These are phyloP conservation scores for Pempheris klunzingeri DNA, from an alignment of 2,797 vertebrate species.

Conservation along the genomic window DNA sequence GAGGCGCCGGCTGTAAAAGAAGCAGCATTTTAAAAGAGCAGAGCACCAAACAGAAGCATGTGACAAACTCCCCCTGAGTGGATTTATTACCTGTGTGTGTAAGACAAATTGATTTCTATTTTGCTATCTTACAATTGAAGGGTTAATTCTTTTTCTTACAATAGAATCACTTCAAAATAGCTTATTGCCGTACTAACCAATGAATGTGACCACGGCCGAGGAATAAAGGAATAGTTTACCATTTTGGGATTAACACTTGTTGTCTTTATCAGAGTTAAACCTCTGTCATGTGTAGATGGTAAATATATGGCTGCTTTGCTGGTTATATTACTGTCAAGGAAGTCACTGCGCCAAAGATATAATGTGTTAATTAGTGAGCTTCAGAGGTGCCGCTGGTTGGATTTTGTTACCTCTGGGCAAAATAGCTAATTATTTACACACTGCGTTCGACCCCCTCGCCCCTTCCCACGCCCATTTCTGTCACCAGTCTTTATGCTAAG, in stretches of 20 bases:
- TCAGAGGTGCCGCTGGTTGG: not conserved
- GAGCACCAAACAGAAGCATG: slow-evolving; percentile 73
- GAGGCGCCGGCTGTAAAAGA: slow-evolving; percentile 49
- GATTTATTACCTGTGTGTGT: too few species aligned
- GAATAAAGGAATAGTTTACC: not conserved
- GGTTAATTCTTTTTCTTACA: too few species aligned
- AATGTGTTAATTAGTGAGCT: not conserved
- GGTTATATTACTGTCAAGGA: too few species aligned
- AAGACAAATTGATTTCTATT: too few species aligned
- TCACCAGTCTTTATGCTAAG: not conserved
- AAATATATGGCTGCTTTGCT: too few species aligned
- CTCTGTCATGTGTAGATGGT: too few species aligned
- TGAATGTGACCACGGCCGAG: not conserved
- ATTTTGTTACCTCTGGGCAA: not conserved
- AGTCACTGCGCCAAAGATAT: not conserved
- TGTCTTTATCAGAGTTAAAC: too few species aligned
- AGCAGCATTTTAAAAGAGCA: slow-evolving; percentile 49
- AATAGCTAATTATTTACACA: too few species aligned
- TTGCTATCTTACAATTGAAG: too few species aligned
- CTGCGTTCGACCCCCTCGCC: too few species aligned
- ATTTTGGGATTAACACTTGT: not conserved
- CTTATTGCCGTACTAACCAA: too few species aligned
- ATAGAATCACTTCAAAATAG: too few species aligned
- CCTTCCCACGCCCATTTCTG: not conserved
- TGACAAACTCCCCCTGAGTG: slow-evolving; percentile 80